Evolutionary conservation across 2,888 invertebrate genomes (phyloP), one percentile per base, ranked within the genome.

Genomic region (Diplazon laetatorius): DNA sequence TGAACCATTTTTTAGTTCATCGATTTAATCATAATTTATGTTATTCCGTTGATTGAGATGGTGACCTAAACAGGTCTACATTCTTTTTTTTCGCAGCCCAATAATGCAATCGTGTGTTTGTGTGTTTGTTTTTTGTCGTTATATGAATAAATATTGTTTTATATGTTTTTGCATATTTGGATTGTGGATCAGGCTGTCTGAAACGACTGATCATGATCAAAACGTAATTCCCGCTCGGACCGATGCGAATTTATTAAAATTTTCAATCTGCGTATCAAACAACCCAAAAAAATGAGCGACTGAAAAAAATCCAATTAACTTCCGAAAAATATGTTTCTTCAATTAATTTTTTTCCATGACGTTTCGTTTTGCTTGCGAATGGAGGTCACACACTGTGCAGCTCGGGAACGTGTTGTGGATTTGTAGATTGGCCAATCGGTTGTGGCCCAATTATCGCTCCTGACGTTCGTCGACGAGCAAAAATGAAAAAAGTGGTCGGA

Each of bases 311-410:
- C 12, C 10, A 48, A 48, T 16, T 48, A 48, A 48, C 4, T 20
- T 48, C 10, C 48, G 1, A 12, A 48, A 20, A 20, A 48, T 18
- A 42, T 39, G 37, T 16, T 35, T 59, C 22, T n/a, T 44, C n/a
- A n/a, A n/a, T n/a, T n/a, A n/a, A 62, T 25, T 44, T 62, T 62
- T 0, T 3, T 55, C 22, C n/a, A 9, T 14, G 20, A 18, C 14
- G 12, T 60, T 14, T 18, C 12, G 18, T 2, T 39, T n/a, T n/a
- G n/a, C n/a, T 44, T 10, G 14, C 42, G 18, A 30, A 57, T 57
- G 44, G 12, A 25, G 68, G 50, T 68, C n/a, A n/a, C n/a, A n/a
- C 55, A 68, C 25, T 55, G 68, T 55, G 55, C 42, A 14, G n/a
- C 50, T 22, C 16, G 25, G 39, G 16, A 55, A 55, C 25, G 55